A percentile compares a stretch with the other conserved stretches of the same genome.
These are phyloP conservation scores for Ormyrus pomaceus DNA, from an alignment of 2,888 invertebrate genomes.

Conservation along the genomic window DNA sequence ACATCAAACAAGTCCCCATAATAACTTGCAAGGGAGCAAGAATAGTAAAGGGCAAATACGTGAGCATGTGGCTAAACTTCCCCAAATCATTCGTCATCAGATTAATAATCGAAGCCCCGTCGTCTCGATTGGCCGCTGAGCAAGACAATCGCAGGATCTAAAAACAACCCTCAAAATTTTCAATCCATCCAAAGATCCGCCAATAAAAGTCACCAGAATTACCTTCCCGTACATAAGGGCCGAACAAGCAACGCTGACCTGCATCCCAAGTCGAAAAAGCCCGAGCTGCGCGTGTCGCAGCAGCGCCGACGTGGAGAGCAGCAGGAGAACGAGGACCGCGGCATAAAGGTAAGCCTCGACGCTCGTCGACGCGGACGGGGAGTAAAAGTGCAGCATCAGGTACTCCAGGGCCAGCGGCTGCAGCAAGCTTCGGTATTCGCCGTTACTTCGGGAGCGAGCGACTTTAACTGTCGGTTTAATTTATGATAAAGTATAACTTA, in stretches of 20 bases:
- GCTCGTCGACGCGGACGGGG: too few relatives aligned
- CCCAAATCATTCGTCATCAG: slow-evolving; percentile 90
- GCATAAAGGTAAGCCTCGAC: too few relatives aligned
- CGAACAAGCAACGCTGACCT: slow-evolving; percentile 85
- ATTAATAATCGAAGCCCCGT: slow-evolving; percentile 86
- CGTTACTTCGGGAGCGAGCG: too few relatives aligned
- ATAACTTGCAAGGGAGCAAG: slow-evolving; percentile 86
- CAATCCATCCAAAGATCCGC: too few relatives aligned
- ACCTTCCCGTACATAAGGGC: slow-evolving; percentile 90
- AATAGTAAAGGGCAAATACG: slow-evolving; percentile 87
- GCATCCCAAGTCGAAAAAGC: slow-evolving; percentile 79
- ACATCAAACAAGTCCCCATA: slow-evolving; percentile 80
- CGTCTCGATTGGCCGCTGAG: slow-evolving; percentile 63
- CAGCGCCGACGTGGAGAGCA: too few relatives aligned
- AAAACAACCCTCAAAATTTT: neutral
- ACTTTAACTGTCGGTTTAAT: too few relatives aligned
- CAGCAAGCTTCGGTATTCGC: too few relatives aligned
- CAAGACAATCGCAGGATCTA: slow-evolving; percentile 65
- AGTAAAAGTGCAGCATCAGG: too few relatives aligned
- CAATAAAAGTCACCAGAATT: slow-evolving; percentile 38
- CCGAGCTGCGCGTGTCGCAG: too few relatives aligned
- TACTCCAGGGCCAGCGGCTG: too few relatives aligned
- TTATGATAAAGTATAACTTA: too few relatives aligned
- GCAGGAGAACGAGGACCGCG: too few relatives aligned
- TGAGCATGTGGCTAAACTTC: slow-evolving; percentile 84